phyloP scores from a whole-genome alignment of 2,113 vertebrate genomes.

The Mesembrinibis cayennensis region DNA sequence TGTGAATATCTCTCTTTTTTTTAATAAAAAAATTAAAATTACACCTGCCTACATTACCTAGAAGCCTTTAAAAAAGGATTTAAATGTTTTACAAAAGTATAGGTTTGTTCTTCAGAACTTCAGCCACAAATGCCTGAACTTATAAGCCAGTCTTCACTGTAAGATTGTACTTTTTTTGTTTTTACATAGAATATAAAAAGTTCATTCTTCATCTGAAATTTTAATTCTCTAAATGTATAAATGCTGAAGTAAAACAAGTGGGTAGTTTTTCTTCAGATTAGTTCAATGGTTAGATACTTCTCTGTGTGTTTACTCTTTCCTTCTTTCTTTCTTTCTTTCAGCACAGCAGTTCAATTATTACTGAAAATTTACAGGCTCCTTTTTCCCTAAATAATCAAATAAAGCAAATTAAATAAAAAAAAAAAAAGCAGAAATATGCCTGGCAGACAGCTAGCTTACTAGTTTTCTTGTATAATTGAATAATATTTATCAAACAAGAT shows the following conservation, averaged over 20 bases:
- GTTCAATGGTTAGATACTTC: not conserved
- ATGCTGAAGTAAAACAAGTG: not conserved
- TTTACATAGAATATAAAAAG: not conserved
- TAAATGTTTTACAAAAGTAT: not conserved
- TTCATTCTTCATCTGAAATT: not conserved
- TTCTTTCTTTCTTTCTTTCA: not conserved
- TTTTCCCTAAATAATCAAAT: constrained; percentile 56
- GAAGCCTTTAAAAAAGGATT: not conserved
- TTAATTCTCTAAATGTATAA: not conserved
- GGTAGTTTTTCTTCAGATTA: not conserved
- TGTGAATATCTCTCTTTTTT: not conserved
- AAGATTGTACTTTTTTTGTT: not conserved
- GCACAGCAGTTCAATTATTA: not conserved
- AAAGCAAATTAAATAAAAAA: constrained; percentile 59
- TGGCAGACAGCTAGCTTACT: constrained; percentile 43
- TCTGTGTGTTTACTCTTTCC: not conserved
- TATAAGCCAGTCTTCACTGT: not conserved
- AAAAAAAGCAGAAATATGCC: constrained; percentile 14
- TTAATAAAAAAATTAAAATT: not conserved
- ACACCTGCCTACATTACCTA: not conserved
- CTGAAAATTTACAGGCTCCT: constrained; percentile 27
- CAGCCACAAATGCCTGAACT: not conserved
- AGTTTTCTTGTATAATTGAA: constrained; percentile 58
- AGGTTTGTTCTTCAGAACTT: not conserved
- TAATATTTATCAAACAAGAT: constrained; percentile 48